phyloP scores from a whole-genome alignment of 2,797 vertebrate species.

The Tragopan temminckii region DNA sequence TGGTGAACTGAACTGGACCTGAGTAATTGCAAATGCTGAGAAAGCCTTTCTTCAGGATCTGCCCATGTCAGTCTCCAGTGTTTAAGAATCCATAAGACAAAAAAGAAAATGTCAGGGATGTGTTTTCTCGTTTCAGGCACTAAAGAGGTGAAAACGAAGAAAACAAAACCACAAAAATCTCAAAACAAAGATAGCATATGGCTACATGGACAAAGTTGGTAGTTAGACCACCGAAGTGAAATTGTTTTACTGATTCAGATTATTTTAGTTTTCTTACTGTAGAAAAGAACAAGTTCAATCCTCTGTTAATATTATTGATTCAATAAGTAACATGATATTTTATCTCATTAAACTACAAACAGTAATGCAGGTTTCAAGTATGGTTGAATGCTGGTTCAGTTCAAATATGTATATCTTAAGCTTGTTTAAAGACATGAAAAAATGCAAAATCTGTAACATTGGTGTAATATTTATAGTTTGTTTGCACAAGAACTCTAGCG shows the following conservation, averaged over 20 bases:
- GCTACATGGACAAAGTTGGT: neutral
- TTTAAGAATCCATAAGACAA: neutral
- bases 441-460: slow-evolving; percentile 22
- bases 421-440: slow-evolving; percentile 40
- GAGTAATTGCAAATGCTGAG: neutral
- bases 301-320: neutral
- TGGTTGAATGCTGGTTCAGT: slow-evolving; percentile 12
- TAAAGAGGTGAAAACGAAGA: neutral
- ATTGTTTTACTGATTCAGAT: neutral
- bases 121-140: neutral
- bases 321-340: neutral
- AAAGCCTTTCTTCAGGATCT: neutral
- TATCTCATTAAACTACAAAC: neutral
- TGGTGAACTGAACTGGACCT: neutral
- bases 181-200: neutral
- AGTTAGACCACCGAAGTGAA: neutral
- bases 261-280: neutral
- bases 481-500: slow-evolving; percentile 58
- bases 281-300: neutral
- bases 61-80: neutral
- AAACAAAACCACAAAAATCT: neutral
- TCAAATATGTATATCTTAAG: neutral
- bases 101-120: neutral
- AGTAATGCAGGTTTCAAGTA: neutral
- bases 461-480: slow-evolving; percentile 32